phyloP scores from a whole-genome alignment of 92 coral and sea anemone species.

The Meandrina meandrites region DNA sequence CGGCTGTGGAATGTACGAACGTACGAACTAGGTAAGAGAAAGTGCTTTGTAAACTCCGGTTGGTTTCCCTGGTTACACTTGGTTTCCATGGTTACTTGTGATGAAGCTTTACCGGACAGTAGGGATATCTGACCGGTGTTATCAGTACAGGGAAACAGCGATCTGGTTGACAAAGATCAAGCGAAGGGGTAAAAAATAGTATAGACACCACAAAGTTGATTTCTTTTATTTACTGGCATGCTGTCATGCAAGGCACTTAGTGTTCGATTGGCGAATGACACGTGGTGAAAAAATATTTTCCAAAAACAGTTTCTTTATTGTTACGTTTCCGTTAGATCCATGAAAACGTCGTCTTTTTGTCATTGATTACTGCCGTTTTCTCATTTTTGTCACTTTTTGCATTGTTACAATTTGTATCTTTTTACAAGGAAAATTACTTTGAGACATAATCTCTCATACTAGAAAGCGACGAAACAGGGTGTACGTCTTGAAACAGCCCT shows the following conservation, averaged over 20 bases:
- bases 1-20: not conserved
- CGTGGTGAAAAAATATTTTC: constrained; percentile 3
- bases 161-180: not conserved
- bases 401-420: constrained; percentile 24
- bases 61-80: not conserved
- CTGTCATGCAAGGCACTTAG: not conserved
- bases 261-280: not conserved
- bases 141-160: not conserved
- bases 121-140: not conserved
- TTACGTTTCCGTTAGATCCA: not conserved
- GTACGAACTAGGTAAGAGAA: not conserved
- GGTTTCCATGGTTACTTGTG: no score
- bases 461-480: not conserved
- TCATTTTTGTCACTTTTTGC: not conserved
- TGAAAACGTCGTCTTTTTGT: constrained; percentile 20
- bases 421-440: constrained; percentile 26
- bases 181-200: not conserved
- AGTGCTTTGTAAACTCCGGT: no score
- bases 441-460: constrained; percentile 6
- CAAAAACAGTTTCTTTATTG: constrained; percentile 16
- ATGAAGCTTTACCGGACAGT: not conserved
- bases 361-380: not conserved
- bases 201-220: constrained; percentile 40
- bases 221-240: constrained; percentile 40
- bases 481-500: constrained; percentile 19